phyloP scores from a whole-genome alignment of 2,888 invertebrate species.

The Camptogramma bilineatum region DNA sequence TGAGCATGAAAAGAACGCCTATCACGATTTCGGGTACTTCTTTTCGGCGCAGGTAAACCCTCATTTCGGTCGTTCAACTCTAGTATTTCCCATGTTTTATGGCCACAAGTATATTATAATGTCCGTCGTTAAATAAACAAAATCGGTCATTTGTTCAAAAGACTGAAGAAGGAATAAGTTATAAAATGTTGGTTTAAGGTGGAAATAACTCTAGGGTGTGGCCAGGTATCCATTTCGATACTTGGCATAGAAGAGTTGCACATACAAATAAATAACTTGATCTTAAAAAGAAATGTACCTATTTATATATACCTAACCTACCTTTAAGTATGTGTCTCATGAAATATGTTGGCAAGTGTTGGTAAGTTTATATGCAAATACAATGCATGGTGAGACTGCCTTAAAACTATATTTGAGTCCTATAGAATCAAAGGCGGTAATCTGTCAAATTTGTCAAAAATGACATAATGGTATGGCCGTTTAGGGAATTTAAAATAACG shows the following conservation, averaged over 20 bases:
- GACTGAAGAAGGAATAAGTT: conserved; percentile 8
- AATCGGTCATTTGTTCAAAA: conserved; percentile 28
- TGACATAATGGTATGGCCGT: too few relatives aligned
- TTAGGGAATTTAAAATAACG: too few relatives aligned
- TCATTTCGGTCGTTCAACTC: conserved; percentile 3
- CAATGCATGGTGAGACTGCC: not conserved
- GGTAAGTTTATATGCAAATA: not conserved
- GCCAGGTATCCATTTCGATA: conserved; percentile 11
- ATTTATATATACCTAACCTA: not conserved
- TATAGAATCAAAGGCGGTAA: too few relatives aligned
- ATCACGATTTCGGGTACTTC: not conserved
- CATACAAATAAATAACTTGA: not conserved
- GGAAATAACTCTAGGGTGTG: conserved; percentile 26
- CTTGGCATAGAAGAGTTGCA: not conserved
- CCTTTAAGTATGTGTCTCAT: not conserved
- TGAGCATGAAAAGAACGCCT: not conserved
- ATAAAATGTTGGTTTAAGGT: not conserved
- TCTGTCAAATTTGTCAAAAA: too few relatives aligned
- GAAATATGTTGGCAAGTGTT: not conserved
- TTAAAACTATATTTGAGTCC: not conserved
- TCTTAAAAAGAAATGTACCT: not conserved
- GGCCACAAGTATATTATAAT: not conserved
- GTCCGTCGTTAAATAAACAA: conserved; percentile 1
- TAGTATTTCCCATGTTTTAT: conserved; percentile 27
- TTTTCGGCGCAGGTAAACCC: not conserved